phyloP scores from a whole-genome alignment of 2,113 vertebrate species.

The Euleptes europaea region DNA sequence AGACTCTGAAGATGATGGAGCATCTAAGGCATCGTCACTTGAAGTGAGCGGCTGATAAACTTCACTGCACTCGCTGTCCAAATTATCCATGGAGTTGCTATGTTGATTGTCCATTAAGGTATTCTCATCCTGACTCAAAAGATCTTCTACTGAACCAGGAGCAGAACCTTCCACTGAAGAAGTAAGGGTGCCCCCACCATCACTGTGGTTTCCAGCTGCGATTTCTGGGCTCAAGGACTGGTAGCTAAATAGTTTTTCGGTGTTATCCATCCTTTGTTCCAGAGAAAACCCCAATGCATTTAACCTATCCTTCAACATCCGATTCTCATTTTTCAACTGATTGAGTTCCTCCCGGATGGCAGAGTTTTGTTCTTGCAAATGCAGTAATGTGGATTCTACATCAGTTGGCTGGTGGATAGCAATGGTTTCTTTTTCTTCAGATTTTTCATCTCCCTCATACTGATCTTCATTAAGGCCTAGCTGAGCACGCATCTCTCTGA shows the following conservation, averaged over 20 bases:
- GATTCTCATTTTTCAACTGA: constrained; percentile 92
- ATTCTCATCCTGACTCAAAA: constrained; percentile 84
- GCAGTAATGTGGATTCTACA: constrained; percentile 87
- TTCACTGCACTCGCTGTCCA: constrained; percentile 95
- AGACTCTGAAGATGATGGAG: constrained; percentile 89
- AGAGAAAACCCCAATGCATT: constrained; percentile 93
- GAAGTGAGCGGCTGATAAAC: constrained; percentile 93
- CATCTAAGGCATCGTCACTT: constrained; percentile 92
- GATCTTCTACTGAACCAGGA: constrained; percentile 92
- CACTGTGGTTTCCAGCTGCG: constrained; percentile 80
- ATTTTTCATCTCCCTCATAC: constrained; percentile 68
- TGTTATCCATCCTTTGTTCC: constrained; percentile 87
- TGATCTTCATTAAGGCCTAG: constrained; percentile 79
- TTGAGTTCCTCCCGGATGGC: constrained; percentile 90
- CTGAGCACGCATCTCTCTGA: constrained; percentile 88
- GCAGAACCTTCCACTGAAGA: constrained; percentile 94
- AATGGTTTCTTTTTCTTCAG: constrained; percentile 80
- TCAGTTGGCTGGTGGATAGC: constrained; percentile 82
- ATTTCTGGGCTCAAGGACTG: constrained; percentile 87
- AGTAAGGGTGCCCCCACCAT: constrained; percentile 84
- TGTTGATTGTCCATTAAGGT: constrained; percentile 86
- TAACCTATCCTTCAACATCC: constrained; percentile 93
- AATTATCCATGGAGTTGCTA: constrained; percentile 91
- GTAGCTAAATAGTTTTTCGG: constrained; percentile 88
- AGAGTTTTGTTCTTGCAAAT: constrained; percentile 91